Evolutionary conservation across 1,140 invertebrate genomes (phyloP), one percentile per base, ranked within the genome.

Genomic region (Magallana ariakensis): DNA sequence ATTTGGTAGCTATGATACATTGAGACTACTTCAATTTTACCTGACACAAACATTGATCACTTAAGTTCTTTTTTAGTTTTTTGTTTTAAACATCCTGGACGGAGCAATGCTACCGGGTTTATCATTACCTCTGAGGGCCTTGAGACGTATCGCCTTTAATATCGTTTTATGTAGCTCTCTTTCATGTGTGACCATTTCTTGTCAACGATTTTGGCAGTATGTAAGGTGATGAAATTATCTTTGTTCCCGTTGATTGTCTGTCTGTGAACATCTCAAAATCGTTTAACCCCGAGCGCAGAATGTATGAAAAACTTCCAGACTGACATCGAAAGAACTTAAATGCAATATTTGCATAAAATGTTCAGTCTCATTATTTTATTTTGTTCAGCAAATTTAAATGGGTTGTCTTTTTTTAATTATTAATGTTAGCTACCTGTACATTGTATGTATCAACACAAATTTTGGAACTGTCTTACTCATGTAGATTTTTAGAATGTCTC

Each of bases 151-250:
- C 22, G 19, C 22, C 1, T 75, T 33, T 75, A 75, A 13, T 26
- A 9, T 75, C 26, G 66, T 22, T 75, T 26, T 26, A 9, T 13
- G 33, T 75, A 75, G 33, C 66, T 26, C 66, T 75, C 9, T 26
- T 22, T 75, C 66, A 75, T 75, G 66, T 75, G 66, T 75, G 66
- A 75, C 22, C 22, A 75, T 75, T 75, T 75, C 66, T 75, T 75
- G 66, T 75, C 66, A 75, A 11, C 22, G 66, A 22, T 9, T 75
- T 75, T 75, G 66, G 66, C 66, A 75, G 66, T 19, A 75, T 26
- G 22, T 26, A 26, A 75, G 66, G 66, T 75, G 66, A 75, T 75
- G 66, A 75, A 75, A 75, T 75, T 33, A 75, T 75, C 66, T 75
- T 75, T 1, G 66, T 26, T 75, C 22, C 22, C 33, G 22, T 75